Evolutionary conservation across 2,888 invertebrate species (phyloP).

Genomic region (Esperia sulphurella): DNA sequence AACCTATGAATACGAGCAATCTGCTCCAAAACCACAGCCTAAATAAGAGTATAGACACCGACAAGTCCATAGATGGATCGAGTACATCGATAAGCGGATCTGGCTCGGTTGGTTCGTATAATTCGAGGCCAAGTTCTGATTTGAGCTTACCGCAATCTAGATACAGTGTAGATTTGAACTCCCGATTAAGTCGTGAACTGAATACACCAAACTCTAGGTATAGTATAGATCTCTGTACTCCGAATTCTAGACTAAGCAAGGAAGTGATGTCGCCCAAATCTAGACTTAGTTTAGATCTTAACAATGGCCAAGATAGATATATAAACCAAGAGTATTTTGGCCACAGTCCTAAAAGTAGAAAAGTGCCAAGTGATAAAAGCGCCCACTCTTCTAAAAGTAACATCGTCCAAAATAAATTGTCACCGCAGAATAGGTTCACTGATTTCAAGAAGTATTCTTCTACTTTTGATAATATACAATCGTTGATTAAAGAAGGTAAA

Average conservation of each 20-base stretch:
- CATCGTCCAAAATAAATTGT: conserved; percentile 63
- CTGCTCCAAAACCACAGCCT: conserved; percentile 68
- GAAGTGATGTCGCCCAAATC: conserved; percentile 81
- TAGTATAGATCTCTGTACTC: conserved; percentile 83
- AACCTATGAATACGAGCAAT: conserved; percentile 40
- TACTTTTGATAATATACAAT: conserved; percentile 88
- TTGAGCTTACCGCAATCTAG: conserved; percentile 80
- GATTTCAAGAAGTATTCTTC: conserved; percentile 86
- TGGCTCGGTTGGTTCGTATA: conserved; percentile 78
- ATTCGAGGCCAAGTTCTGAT: conserved; percentile 82
- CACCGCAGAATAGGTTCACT: conserved; percentile 77
- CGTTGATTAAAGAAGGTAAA: conserved; percentile 84
- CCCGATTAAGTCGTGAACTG: conserved; percentile 77
- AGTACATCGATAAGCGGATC: conserved; percentile 74
- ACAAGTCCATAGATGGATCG: conserved; percentile 70
- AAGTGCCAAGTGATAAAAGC: conserved; percentile 52
- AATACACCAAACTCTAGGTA: conserved; percentile 83
- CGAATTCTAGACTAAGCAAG: conserved; percentile 78
- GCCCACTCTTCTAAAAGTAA: conserved; percentile 41
- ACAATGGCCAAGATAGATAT: conserved; percentile 73
- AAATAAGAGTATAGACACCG: conserved; percentile 68
- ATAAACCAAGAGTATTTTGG: conserved; percentile 65
- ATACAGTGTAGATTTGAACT: conserved; percentile 78
- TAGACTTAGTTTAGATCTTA: conserved; percentile 80
- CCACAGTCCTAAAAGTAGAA: conserved; percentile 72